Conservation (phyloP, 2,888 invertebrate species). For the Pyrocoelia pectoralis region DNA sequence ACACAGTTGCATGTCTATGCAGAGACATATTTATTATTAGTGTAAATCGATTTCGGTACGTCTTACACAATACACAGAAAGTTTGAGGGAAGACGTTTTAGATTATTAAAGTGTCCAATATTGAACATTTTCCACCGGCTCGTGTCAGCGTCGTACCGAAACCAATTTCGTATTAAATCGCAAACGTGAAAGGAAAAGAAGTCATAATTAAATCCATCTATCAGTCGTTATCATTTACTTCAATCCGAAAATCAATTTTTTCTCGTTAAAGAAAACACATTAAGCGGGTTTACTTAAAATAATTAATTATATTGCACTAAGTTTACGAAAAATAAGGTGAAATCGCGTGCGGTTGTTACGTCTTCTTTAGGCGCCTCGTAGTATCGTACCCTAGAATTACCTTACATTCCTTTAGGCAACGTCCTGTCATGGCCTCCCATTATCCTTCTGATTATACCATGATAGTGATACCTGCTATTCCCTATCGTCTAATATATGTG, state of each 20-base stretch:
- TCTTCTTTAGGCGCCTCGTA: conserved; percentile 57
- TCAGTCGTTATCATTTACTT: not conserved
- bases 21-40: no score
- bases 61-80: no score
- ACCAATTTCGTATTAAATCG: no score
- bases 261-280: not conserved
- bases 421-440: conserved; percentile 53
- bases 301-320: conserved; percentile 9
- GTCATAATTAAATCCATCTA: not conserved
- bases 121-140: no score
- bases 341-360: conserved; percentile 47
- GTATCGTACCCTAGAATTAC: conserved; percentile 54
- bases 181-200: not conserved
- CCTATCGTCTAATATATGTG: conserved; percentile 49
- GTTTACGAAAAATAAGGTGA: conserved; percentile 6
- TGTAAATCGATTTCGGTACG: no score
- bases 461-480: conserved; percentile 42
- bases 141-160: no score
- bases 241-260: not conserved
- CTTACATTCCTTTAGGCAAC: conserved; percentile 46
- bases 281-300: not conserved
- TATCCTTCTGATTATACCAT: conserved; percentile 44
- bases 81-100: no score
- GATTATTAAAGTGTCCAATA: no score
- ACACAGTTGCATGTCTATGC: no score